phyloP scores from a whole-genome alignment of 2,888 invertebrate genomes.

The Hymenopus coronatus region DNA sequence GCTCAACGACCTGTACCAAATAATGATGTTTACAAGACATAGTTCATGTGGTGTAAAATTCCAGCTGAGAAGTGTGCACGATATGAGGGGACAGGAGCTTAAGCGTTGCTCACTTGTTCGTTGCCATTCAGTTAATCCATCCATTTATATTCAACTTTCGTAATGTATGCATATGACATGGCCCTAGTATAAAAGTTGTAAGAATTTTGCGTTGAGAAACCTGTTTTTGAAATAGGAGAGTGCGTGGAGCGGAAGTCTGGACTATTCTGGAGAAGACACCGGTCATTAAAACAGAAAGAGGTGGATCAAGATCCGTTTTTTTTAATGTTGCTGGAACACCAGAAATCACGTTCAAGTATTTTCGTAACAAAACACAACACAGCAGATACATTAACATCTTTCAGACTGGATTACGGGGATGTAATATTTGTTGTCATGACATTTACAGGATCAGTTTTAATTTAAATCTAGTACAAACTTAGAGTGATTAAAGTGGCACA shows the following conservation, averaged over 20 bases:
- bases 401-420: too few relatives aligned
- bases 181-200: neutral
- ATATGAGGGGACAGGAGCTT: neutral
- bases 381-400: too few relatives aligned
- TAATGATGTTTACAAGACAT: too few relatives aligned
- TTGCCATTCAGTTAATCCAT: neutral
- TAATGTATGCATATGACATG: neutral
- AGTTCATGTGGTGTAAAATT: neutral
- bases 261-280: neutral
- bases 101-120: neutral
- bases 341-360: too few relatives aligned
- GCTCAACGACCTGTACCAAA: too few relatives aligned
- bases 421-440: too few relatives aligned
- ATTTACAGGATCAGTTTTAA: too few relatives aligned
- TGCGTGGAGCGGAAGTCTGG: neutral
- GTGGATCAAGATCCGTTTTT: neutral
- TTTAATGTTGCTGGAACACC: too few relatives aligned
- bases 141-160: neutral
- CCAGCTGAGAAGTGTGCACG: neutral
- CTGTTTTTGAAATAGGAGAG: neutral
- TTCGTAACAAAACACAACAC: too few relatives aligned
- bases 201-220: neutral
- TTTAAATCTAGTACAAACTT: too few relatives aligned
- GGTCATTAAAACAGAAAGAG: neutral
- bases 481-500: too few relatives aligned